phyloP scores from a whole-genome alignment of 2,888 invertebrate species.

The Cremastinae sp. region DNA sequence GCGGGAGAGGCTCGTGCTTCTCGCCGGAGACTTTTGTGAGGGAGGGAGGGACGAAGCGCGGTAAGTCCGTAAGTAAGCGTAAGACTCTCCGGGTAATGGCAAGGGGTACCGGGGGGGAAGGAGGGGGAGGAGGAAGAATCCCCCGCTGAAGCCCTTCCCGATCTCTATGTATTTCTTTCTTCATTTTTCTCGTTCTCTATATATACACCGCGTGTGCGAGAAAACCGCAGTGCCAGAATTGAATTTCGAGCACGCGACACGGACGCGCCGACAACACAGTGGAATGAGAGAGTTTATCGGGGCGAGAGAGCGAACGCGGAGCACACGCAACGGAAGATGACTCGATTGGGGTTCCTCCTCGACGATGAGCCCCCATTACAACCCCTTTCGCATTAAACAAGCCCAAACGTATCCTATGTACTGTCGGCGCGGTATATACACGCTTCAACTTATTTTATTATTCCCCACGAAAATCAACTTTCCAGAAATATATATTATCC shows the following conservation, averaged over 20 bases:
- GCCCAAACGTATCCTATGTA: constrained; percentile 42
- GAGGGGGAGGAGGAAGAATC: constrained; percentile 62
- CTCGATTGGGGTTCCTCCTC: constrained; percentile 44
- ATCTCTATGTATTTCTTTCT: constrained; percentile 30
- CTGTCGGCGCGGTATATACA: not conserved
- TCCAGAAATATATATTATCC: no score
- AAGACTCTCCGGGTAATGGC: constrained; percentile 67
- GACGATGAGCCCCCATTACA: constrained; percentile 39
- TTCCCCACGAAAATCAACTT: no score
- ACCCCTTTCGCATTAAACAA: constrained; percentile 53
- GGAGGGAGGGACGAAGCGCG: constrained; percentile 56
- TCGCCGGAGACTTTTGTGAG: constrained; percentile 41
- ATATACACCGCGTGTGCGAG: constrained; percentile 46
- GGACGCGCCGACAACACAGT: constrained; percentile 40
- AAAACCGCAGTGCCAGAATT: constrained; percentile 76
- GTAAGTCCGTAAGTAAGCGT: constrained; percentile 76
- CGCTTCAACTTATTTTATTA: not conserved
- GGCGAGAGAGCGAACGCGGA: constrained; percentile 34
- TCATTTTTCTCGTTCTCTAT: constrained; percentile 47
- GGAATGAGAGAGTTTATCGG: constrained; percentile 24
- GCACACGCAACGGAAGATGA: constrained; percentile 48
- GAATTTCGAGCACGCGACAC: constrained; percentile 68
- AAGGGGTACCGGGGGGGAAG: constrained; percentile 63
- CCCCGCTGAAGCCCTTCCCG: constrained; percentile 72
- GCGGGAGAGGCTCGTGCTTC: constrained; percentile 65